A percentile compares a stretch with the other conserved stretches of the same genome.
phyloP scores from a whole-genome alignment of 2,888 invertebrate genomes.

The Neoaliturus tenellus region DNA sequence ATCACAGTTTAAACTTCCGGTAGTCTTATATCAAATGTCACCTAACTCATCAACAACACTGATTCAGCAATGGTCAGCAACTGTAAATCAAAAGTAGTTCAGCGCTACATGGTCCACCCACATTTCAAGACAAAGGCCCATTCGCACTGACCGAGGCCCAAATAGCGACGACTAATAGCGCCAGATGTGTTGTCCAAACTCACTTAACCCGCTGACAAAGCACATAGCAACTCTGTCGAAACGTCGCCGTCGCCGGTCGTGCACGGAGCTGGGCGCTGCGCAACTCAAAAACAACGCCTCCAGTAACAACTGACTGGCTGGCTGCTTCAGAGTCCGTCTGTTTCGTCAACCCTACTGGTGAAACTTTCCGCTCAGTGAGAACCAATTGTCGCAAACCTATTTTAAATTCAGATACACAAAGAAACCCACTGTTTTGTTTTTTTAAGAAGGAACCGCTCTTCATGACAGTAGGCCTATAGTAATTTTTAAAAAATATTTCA shows the following conservation, averaged over 20 bases:
- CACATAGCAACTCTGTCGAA: conserved; percentile 18
- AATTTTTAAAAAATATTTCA: too few relatives aligned
- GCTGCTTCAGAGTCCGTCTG: background rate
- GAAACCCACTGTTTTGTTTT: too few relatives aligned
- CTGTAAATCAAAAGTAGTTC: background rate
- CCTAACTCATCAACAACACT: background rate
- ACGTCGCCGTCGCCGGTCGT: background rate
- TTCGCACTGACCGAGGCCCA: conserved; percentile 15
- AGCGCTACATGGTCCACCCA: conserved; percentile 13
- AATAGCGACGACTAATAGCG: conserved; percentile 10
- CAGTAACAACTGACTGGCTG: conserved; percentile 6
- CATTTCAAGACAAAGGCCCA: conserved; percentile 28
- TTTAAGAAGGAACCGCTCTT: too few relatives aligned
- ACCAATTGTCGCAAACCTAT: background rate
- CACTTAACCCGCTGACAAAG: conserved; percentile 33
- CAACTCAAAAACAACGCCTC: conserved; percentile 29
- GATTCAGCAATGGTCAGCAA: background rate
- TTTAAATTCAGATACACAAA: too few relatives aligned
- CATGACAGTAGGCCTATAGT: too few relatives aligned
- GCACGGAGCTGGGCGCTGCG: background rate
- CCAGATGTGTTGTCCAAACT: conserved; percentile 35
- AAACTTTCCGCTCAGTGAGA: background rate
- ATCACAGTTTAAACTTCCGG: too few relatives aligned
- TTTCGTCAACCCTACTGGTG: background rate
- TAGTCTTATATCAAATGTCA: background rate